Percentiles rank a stretch among this genome's conserved stretches.
phyloP scores from a whole-genome alignment of 1,140 invertebrate genomes.

The Drusus annulatus region DNA sequence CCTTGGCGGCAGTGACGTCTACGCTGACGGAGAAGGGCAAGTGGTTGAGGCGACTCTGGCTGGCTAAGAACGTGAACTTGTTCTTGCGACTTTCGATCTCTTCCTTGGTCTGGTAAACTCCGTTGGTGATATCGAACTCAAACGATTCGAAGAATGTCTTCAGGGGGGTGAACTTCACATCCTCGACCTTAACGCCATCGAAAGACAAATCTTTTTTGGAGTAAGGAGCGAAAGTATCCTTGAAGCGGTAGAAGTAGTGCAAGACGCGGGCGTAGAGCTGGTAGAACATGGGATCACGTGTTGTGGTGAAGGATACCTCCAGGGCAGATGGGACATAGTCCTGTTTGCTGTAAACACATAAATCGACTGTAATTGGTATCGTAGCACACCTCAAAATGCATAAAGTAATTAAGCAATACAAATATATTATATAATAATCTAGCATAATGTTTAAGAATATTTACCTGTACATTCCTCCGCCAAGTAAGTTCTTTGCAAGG shows the following conservation, averaged over 20 bases:
- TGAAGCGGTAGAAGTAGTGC: conserved; percentile 69
- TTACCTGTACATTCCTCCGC: conserved; percentile 9
- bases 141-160: conserved; percentile 82
- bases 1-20: conserved; percentile 46
- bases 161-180: conserved; percentile 75
- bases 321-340: conserved; percentile 61
- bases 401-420: too few relatives aligned
- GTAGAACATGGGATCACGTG: conserved; percentile 80
- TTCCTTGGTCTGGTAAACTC: conserved; percentile 69
- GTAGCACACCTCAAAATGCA: too few relatives aligned
- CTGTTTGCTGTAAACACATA: too few relatives aligned
- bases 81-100: conserved; percentile 61
- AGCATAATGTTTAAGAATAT: background rate
- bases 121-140: conserved; percentile 79
- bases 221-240: conserved; percentile 73
- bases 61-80: conserved; percentile 65
- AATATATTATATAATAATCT: too few relatives aligned
- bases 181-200: conserved; percentile 76
- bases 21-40: conserved; percentile 59
- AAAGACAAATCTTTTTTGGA: conserved; percentile 74
- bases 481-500: conserved; percentile 61
- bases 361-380: too few relatives aligned
- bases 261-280: conserved; percentile 73
- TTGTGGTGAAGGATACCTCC: conserved; percentile 72
- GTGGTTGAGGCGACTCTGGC: conserved; percentile 65